phyloP scores from a whole-genome alignment of 2,888 invertebrate species.

The Lasioglossum lativentre region DNA sequence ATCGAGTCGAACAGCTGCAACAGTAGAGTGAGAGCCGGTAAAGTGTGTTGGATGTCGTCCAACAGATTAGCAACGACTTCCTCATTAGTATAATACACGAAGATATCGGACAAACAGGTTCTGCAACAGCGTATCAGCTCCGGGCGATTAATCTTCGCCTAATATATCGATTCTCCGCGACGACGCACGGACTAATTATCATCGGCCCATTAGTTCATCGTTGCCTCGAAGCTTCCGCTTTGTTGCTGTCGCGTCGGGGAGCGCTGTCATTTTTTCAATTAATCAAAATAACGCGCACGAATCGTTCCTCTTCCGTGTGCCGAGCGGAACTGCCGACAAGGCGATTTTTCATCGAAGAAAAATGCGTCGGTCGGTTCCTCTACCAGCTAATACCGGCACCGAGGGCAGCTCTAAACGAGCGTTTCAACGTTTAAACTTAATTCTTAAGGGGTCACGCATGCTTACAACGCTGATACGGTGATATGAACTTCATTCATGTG shows the following conservation, averaged over 20 bases:
- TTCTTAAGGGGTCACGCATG: neutral
- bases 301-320: neutral
- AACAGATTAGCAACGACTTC: slow-evolving; percentile 34
- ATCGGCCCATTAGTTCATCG: slow-evolving; percentile 41
- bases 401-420: neutral
- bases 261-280: slow-evolving; percentile 23
- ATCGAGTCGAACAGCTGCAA: slow-evolving; percentile 30
- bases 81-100: slow-evolving; percentile 51
- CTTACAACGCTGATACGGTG: neutral
- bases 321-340: neutral
- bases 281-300: neutral
- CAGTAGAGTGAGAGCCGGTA: slow-evolving; percentile 16
- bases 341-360: slow-evolving; percentile 6
- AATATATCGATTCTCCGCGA: slow-evolving; percentile 47
- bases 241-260: neutral
- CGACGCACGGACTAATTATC: slow-evolving; percentile 34
- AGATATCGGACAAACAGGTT: slow-evolving; percentile 44
- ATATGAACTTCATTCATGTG: too few species aligned
- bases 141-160: slow-evolving; percentile 56
- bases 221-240: slow-evolving; percentile 23
- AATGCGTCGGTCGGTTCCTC: neutral
- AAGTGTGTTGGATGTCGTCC: slow-evolving; percentile 48
- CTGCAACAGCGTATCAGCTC: slow-evolving; percentile 36
- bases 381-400: neutral
- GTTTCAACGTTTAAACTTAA: neutral